Evolutionary conservation across 1,140 invertebrate genomes (phyloP), one percentile per base, ranked within the genome.

Genomic region (Trypoxylus dichotomus): DNA sequence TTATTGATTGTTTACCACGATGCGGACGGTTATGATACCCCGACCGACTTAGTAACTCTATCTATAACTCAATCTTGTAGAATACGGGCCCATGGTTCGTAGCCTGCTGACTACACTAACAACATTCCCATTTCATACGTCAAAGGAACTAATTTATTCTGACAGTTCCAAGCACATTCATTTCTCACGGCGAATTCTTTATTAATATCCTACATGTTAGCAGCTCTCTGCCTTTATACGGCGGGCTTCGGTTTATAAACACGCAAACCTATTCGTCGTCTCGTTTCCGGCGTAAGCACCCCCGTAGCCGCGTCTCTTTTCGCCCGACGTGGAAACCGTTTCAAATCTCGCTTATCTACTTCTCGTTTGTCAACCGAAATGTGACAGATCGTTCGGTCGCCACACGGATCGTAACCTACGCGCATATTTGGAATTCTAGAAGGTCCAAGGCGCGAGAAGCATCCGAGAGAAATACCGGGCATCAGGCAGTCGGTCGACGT

Each of bases 351-450:
- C 5, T 54, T 54, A 54, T 54, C 47, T 19, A 15, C 47, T 19
- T 54, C 13, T 54, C 47, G 47, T 54, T 54, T 54, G 47, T 54
- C 47, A 54, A 54, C 47, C 47, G 47, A 54, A 19, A 54, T 54
- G 47, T 54, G 47, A 54, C 47, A 54, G 47, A 54, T 54, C 47
- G 47, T 54, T 54, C 13, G 47, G 47, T 32, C 32, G 15, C 15
- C 15, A 54, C 47, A 54, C 47, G n/a, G n/a, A 54, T 54, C 15
- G 19, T 54, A 54, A 54, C 47, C 47, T 54, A 54, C 47, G 47
- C 47, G 47, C 47, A 54, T 54, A 54, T 54, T 54, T 54, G 47
- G 47, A 54, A 54, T 54, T 54, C 47, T 54, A 54, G 47, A 54
- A n/a, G 47, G 47, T 19, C 47, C 47, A 54, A 15, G n/a, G 47